Evolutionary conservation across 2,113 vertebrate genomes (phyloP).

Genomic region (Rynchops niger): DNA sequence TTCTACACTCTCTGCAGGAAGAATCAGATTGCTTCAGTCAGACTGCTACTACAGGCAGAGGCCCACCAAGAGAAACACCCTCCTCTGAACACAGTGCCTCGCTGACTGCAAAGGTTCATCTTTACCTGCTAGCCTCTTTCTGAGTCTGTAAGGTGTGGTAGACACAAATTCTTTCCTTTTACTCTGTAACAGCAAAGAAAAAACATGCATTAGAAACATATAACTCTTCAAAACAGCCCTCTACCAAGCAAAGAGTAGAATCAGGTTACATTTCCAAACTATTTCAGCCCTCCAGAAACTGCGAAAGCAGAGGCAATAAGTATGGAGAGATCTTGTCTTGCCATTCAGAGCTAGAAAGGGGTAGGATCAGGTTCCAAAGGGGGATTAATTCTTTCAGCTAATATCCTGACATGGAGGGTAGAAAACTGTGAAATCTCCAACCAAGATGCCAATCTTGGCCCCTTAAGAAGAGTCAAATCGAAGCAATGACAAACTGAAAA

Average conservation of each 20-base stretch:
- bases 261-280: not conserved
- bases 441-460: not conserved
- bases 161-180: constrained; percentile 85
- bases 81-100: not conserved
- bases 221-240: not conserved
- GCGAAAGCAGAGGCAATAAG: not conserved
- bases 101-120: constrained; percentile 1
- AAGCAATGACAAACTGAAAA: not conserved
- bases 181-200: constrained; percentile 71
- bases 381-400: not conserved
- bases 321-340: not conserved
- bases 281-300: not conserved
- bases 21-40: not conserved
- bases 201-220: not conserved
- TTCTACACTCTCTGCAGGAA: not conserved
- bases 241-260: not conserved
- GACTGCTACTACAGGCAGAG: not conserved
- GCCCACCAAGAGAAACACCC: not conserved
- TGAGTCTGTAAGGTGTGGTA: constrained; percentile 83
- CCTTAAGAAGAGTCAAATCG: not conserved
- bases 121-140: constrained; percentile 89
- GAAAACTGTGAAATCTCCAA: not conserved
- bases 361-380: not conserved
- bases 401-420: not conserved
- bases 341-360: not conserved